Evolutionary conservation across 2,113 vertebrate genomes (phyloP).

Genomic region (Dicentrarchus labrax): DNA sequence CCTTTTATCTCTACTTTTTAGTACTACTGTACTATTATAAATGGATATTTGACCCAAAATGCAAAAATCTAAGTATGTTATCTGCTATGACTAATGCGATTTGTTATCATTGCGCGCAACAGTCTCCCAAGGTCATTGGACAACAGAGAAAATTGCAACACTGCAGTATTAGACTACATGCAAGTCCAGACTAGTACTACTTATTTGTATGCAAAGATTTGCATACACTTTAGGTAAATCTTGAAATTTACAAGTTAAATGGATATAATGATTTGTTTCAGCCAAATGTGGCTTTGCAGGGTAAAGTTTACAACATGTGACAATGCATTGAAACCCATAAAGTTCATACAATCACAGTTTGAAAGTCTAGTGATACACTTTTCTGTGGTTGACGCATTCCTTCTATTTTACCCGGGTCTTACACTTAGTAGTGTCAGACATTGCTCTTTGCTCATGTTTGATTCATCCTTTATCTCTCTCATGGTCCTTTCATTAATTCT

Average conservation of each 20-base stretch:
- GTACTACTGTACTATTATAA: background rate
- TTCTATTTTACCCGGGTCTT: slow-evolving; percentile 20
- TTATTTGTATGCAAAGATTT: slow-evolving; percentile 9
- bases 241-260: too few species aligned
- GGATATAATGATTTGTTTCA: background rate
- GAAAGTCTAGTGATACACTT: slow-evolving; percentile 5
- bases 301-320: background rate
- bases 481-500: slow-evolving; percentile 68
- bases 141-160: background rate
- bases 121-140: background rate
- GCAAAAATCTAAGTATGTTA: background rate
- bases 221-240: background rate
- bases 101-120: background rate
- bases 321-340: background rate
- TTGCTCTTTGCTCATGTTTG: slow-evolving; percentile 65
- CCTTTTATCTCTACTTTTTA: background rate
- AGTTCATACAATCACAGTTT: background rate
- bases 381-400: background rate
- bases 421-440: slow-evolving; percentile 49
- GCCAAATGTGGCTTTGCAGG: background rate
- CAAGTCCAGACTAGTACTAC: background rate
- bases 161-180: background rate
- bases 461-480: slow-evolving; percentile 64
- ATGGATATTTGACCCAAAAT: background rate
- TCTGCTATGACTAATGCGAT: background rate